phyloP scores from a whole-genome alignment of 2,797 vertebrate genomes.

The Varecia variegata region DNA sequence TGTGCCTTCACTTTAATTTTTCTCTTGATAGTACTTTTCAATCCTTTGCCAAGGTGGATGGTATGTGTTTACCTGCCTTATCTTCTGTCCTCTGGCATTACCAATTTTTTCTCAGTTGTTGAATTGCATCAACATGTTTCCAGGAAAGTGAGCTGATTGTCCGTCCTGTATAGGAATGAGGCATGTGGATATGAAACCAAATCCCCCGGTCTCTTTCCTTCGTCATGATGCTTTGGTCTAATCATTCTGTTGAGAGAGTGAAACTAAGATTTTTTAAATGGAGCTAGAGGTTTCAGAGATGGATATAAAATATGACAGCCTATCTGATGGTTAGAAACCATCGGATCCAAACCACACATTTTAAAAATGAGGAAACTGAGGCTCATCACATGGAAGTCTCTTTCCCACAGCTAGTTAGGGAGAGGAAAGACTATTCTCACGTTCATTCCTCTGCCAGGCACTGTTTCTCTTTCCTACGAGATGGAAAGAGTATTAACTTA shows the following conservation, averaged over 20 bases:
- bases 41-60: neutral
- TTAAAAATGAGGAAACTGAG: slow-evolving; percentile 28
- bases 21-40: neutral
- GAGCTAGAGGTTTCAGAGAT: neutral
- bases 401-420: neutral
- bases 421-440: neutral
- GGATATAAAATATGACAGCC: neutral
- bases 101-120: neutral
- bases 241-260: neutral
- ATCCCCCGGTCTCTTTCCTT: neutral
- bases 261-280: slow-evolving; percentile 3
- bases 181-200: slow-evolving; percentile 20
- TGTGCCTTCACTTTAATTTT: neutral
- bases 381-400: neutral
- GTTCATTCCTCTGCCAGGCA: too few species aligned
- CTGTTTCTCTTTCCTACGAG: neutral
- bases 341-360: neutral
- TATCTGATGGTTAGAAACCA: neutral
- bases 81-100: neutral
- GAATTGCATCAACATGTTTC: neutral
- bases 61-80: neutral
- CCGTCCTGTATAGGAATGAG: neutral
- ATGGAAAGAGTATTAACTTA: neutral
- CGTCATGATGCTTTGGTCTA: neutral
- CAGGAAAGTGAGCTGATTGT: neutral